phyloP scores from a whole-genome alignment of 1,140 invertebrate species.

The Drosophila rhopaloa region DNA sequence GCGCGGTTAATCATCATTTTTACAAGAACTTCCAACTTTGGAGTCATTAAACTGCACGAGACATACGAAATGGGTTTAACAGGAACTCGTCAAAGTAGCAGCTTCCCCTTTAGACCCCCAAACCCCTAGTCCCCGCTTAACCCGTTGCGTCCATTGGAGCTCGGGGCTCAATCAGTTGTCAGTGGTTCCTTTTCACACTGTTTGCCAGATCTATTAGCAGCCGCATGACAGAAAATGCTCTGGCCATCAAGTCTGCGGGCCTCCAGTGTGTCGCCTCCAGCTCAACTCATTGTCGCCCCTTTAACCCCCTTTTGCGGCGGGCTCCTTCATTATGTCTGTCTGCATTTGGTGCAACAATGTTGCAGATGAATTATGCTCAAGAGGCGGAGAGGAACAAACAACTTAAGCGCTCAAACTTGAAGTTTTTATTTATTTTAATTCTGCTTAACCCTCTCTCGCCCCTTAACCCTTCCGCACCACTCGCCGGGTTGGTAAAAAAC shows the following conservation, averaged over 20 bases:
- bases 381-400: constrained; percentile 76
- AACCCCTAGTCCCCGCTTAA: neutral
- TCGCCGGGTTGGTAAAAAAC: neutral
- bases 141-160: constrained; percentile 1
- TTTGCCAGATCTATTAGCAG: constrained; percentile 75
- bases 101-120: neutral
- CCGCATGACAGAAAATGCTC: constrained; percentile 49
- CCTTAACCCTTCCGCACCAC: neutral
- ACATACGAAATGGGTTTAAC: constrained; percentile 50
- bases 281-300: neutral
- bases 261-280: neutral
- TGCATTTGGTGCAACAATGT: constrained; percentile 69
- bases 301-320: constrained; percentile 1
- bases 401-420: constrained; percentile 77
- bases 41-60: constrained; percentile 30
- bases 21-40: constrained; percentile 7
- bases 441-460: constrained; percentile 38
- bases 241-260: constrained; percentile 36
- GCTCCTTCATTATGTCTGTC: constrained; percentile 67
- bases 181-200: constrained; percentile 59
- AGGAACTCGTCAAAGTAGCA: constrained; percentile 37
- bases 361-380: constrained; percentile 73
- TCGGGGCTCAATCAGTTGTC: constrained; percentile 19
- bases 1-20: constrained; percentile 23
- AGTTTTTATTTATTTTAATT: constrained; percentile 82